These are phyloP conservation scores for Cichlasoma orientale DNA, from an alignment of 2,797 vertebrate species.

Conservation along the genomic window DNA sequence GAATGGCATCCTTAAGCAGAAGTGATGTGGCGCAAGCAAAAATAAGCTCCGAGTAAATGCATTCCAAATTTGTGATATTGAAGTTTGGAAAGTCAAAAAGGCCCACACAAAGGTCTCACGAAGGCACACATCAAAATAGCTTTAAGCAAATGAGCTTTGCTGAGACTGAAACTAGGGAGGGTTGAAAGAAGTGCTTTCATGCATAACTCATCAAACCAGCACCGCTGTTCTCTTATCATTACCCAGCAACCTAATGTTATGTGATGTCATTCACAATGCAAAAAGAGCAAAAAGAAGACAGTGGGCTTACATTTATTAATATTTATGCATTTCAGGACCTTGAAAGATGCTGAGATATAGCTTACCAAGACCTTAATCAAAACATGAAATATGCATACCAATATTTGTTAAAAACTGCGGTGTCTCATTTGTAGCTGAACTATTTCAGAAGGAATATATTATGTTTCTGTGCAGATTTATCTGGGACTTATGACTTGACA, in stretches of 20 bases:
- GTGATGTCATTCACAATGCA: constrained; percentile 79
- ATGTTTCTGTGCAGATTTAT: constrained; percentile 37
- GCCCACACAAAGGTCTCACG: constrained; percentile 63
- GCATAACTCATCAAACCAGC: constrained; percentile 78
- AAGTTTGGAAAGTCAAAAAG: constrained; percentile 68
- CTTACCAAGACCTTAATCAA: constrained; percentile 51
- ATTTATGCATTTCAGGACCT: constrained; percentile 66
- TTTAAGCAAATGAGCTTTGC: constrained; percentile 65
- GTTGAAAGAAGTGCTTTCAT: constrained; percentile 75
- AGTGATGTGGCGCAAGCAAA: constrained; percentile 35
- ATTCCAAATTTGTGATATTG: constrained; percentile 51
- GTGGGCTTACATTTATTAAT: constrained; percentile 68
- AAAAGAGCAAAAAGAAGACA: constrained; percentile 72
- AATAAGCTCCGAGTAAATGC: constrained; percentile 36
- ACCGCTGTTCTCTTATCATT: constrained; percentile 74
- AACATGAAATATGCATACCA: constrained; percentile 65
- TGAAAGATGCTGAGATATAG: constrained; percentile 60
- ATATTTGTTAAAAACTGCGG: constrained; percentile 55
- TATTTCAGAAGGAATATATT: constrained; percentile 44
- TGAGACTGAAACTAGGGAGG: constrained; percentile 51
- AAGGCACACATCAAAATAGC: constrained; percentile 70
- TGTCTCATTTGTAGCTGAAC: constrained; percentile 51
- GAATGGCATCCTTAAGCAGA: constrained; percentile 36
- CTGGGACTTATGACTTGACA: constrained; percentile 23
- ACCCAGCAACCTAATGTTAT: constrained; percentile 73